Conservation (phyloP, 2,888 invertebrate species). For the Athripsodes cinereus region DNA sequence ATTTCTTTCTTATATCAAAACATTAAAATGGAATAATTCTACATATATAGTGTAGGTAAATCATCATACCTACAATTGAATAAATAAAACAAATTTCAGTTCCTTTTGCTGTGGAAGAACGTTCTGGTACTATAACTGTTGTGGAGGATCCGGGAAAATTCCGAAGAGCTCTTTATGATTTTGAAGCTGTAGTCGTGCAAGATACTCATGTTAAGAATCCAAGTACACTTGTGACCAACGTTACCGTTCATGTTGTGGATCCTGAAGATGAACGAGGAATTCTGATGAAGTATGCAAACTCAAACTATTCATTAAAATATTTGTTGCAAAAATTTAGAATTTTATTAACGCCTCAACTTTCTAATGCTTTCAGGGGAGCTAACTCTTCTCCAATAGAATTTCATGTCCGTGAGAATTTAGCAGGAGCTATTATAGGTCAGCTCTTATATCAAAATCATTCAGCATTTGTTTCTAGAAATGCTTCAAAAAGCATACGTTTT, state of each 20-base stretch:
- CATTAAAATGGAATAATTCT: no score
- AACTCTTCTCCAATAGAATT: conserved; percentile 66
- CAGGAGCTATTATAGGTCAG: conserved; percentile 67
- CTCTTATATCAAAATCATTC: conserved; percentile 55
- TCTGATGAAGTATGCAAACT: conserved; percentile 51
- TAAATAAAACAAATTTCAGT: conserved; percentile 50
- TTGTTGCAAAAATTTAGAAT: no score
- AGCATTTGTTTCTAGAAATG: conserved; percentile 33
- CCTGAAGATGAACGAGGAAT: conserved; percentile 65
- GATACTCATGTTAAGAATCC: conserved; percentile 31
- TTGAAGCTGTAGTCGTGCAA: conserved; percentile 75
- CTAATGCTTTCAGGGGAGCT: conserved; percentile 58
- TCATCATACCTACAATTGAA: no score
- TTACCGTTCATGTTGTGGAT: conserved; percentile 77
- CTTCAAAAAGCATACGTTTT: conserved; percentile 55
- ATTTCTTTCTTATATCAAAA: no score
- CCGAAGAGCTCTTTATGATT: conserved; percentile 63
- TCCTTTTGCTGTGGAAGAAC: conserved; percentile 87
- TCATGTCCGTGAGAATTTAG: conserved; percentile 69
- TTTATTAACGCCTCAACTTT: no score
- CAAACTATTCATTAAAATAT: no score
- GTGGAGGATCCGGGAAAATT: conserved; percentile 68
- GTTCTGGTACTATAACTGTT: conserved; percentile 81
- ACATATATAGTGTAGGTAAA: no score
- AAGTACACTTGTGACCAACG: conserved; percentile 66